Evolutionary conservation across 1,140 invertebrate species (phyloP).

Genomic region (Drosophila willistoni): DNA sequence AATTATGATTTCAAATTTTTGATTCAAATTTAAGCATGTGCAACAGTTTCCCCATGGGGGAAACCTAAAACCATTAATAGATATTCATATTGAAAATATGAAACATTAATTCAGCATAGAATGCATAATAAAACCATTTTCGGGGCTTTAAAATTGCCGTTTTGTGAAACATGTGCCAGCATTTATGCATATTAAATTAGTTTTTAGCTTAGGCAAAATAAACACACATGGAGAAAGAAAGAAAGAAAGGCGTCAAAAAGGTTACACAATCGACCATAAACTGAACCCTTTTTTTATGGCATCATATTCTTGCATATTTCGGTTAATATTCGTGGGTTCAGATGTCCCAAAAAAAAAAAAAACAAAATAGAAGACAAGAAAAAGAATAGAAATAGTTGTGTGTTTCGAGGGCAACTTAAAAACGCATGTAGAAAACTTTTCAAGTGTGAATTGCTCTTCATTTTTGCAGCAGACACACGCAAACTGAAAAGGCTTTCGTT

Average conservation of each 20-base stretch:
- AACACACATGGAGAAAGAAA: slow-evolving; percentile 56
- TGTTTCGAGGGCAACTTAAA: slow-evolving; percentile 66
- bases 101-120: slow-evolving; percentile 26
- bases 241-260: slow-evolving; percentile 8
- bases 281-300: slow-evolving; percentile 76
- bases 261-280: slow-evolving; percentile 25
- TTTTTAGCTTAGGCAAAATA: slow-evolving; percentile 66
- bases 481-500: slow-evolving; percentile 38
- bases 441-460: slow-evolving; percentile 81
- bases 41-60: slow-evolving; percentile 55
- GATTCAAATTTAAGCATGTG: slow-evolving; percentile 40
- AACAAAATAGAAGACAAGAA: slow-evolving; percentile 21
- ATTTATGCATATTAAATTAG: slow-evolving; percentile 82
- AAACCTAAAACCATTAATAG: slow-evolving; percentile 35
- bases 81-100: slow-evolving; percentile 54
- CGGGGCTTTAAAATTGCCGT: slow-evolving; percentile 73
- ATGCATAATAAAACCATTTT: slow-evolving; percentile 74
- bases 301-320: slow-evolving; percentile 66
- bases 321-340: slow-evolving; percentile 62
- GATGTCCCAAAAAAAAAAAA: slow-evolving; percentile 34
- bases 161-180: slow-evolving; percentile 78
- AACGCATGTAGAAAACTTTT: slow-evolving; percentile 77
- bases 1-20: slow-evolving; percentile 69
- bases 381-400: slow-evolving; percentile 59
- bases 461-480: slow-evolving; percentile 62